These are phyloP conservation scores for Cephalopachus bancanus DNA, from an alignment of 2,797 vertebrate species.

Conservation along the genomic window DNA sequence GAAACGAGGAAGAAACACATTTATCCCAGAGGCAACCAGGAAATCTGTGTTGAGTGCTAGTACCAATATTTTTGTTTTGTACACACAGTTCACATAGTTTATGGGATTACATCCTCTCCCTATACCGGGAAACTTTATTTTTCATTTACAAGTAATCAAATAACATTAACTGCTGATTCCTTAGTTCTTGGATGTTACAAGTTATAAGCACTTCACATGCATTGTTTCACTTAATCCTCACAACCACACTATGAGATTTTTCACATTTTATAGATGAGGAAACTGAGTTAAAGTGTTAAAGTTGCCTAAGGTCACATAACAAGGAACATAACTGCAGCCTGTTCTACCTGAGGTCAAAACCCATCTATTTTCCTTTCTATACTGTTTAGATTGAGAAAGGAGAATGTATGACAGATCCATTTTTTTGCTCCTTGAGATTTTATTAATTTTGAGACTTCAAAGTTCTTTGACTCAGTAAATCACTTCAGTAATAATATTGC, in stretches of 20 bases:
- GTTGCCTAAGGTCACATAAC: neutral
- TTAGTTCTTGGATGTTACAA: neutral
- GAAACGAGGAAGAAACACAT: neutral
- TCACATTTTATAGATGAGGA: constrained; percentile 27
- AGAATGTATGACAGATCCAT: neutral
- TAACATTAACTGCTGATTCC: neutral
- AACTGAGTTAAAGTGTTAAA: constrained; percentile 7
- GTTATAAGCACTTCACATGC: neutral
- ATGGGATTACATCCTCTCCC: neutral
- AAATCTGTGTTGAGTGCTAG: neutral
- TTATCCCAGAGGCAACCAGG: constrained; percentile 45
- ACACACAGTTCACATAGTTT: neutral
- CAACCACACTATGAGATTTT: neutral
- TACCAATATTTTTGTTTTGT: constrained; percentile 17
- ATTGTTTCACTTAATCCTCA: neutral
- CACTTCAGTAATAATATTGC: neutral
- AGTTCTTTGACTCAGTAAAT: constrained; percentile 20
- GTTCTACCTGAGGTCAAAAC: neutral
- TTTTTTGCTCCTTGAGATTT: neutral
- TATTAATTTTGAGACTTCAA: constrained; percentile 39
- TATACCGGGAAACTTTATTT: constrained; percentile 2
- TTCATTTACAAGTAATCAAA: constrained; percentile 1
- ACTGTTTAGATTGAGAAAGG: neutral
- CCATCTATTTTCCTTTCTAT: neutral
- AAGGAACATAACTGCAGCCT: neutral